phyloP scores from a whole-genome alignment of 2,888 invertebrate genomes.

The Sturmia bella region DNA sequence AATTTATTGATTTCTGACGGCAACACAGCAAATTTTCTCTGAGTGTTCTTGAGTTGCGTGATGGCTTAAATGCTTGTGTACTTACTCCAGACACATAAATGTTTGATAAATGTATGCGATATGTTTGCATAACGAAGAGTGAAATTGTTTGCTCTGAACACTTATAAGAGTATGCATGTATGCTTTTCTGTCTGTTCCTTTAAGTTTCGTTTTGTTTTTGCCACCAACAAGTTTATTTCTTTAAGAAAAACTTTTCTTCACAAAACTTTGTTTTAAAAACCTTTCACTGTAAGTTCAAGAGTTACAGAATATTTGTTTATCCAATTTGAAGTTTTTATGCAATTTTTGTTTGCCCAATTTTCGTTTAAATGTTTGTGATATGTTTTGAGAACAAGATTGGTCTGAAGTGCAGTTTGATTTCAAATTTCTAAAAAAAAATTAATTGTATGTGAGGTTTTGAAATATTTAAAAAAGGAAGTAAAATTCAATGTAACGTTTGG shows the following conservation, averaged over 20 bases:
- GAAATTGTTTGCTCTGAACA: not conserved
- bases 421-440: no score
- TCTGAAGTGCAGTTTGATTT: not conserved
- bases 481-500: no score
- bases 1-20: no score
- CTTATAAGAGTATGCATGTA: conserved; percentile 3
- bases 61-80: not conserved
- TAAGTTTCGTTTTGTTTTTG: not conserved
- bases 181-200: not conserved
- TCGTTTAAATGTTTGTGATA: not conserved
- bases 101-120: conserved; percentile 45
- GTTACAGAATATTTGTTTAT: conserved; percentile 20
- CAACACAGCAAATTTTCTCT: no score
- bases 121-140: conserved; percentile 43
- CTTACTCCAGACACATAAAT: not conserved
- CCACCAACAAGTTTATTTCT: not conserved
- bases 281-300: conserved; percentile 15
- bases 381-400: not conserved
- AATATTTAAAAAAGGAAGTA: no score
- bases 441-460: no score
- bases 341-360: not conserved
- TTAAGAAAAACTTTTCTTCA: not conserved
- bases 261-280: not conserved
- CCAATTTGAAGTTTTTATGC: conserved; percentile 1
- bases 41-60: not conserved